phyloP scores from a whole-genome alignment of 1,140 invertebrate genomes.

The Stenopsyche tienmushanensis region DNA sequence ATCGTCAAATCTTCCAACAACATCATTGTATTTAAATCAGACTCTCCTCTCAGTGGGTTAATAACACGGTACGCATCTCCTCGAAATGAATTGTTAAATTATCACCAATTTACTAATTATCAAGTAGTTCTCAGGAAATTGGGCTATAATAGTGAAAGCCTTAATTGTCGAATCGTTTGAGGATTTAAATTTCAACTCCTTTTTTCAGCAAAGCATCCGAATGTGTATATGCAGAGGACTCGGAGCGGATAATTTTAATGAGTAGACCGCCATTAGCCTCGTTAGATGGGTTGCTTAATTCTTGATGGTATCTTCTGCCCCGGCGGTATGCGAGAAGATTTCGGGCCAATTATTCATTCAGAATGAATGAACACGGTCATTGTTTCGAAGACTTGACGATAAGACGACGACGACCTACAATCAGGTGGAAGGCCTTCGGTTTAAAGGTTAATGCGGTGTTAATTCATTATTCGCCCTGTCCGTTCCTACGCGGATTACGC shows the following conservation, averaged over 20 bases:
- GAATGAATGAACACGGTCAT: constrained; percentile 21
- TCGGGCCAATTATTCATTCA: constrained; percentile 22
- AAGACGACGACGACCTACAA: background rate
- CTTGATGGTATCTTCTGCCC: constrained; percentile 20
- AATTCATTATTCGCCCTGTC: background rate
- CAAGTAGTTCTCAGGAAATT: too few relatives aligned
- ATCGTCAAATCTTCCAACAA: background rate
- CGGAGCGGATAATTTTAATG: constrained; percentile 35
- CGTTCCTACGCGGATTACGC: too few relatives aligned
- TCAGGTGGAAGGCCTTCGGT: background rate
- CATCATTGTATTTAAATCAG: background rate
- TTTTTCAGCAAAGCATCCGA: background rate
- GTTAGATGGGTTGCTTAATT: constrained; percentile 24
- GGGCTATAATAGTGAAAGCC: too few relatives aligned
- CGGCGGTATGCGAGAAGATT: too few relatives aligned
- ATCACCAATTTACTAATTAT: too few relatives aligned
- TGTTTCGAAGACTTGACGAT: constrained; percentile 11
- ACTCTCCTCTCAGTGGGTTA: background rate
- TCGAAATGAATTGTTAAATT: background rate
- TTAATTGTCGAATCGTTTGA: too few relatives aligned
- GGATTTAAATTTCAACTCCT: background rate
- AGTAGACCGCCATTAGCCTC: constrained; percentile 26
- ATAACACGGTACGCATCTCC: background rate
- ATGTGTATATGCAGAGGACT: background rate
- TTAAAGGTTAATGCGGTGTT: constrained; percentile 2